Evolutionary conservation across 2,113 vertebrate species (phyloP), one percentile per base, ranked within the genome.

Genomic region (Callionymus lyra): DNA sequence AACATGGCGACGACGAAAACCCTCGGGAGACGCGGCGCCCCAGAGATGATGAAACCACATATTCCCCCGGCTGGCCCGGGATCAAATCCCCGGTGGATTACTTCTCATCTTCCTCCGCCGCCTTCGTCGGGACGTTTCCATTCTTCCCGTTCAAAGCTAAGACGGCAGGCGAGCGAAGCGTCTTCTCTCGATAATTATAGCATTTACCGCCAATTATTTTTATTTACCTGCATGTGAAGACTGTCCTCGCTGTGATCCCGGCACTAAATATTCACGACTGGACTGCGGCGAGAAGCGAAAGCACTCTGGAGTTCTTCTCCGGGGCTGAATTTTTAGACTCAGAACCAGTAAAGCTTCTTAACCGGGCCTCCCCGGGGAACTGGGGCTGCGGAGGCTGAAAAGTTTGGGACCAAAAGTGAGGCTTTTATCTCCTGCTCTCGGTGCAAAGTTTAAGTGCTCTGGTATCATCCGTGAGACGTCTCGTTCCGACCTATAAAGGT

Each of bases 1-100:
- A 79, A 76, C 72, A 77, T 67, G 56, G 60, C 50, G 15, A 47
- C 46, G 55, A 55, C 64, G 66, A 64, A 75, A 72, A 71, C 57
- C 66, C 72, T 65, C 56, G 39, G 27, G 63, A 66, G 71, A 55
- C 46, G 1, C 41, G 53, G 43, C 50, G 56, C 52, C n/a, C 59
- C 43, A 52, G 31, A 54, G 63, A 70, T 48, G 64, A 68, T 59
- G 62, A 65, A 71, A 57, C 53, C 36, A 53, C 43, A 56, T 60
- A 77, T 71, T 61, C 69, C 73, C 69, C 33, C n/a, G 13, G 58
- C 51, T 71, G 68, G 72, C 56, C 35, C 18, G 1, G 44, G 50
- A 66, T 68, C 62, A 65, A 56, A 59, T 72, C 64, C 77, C 69
- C 63, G 52, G 54, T 56, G 71, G 53, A 73, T 63, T 59, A 45